Conservation (phyloP, 2,797 vertebrate species). For the Centroberyx gerrardi region DNA sequence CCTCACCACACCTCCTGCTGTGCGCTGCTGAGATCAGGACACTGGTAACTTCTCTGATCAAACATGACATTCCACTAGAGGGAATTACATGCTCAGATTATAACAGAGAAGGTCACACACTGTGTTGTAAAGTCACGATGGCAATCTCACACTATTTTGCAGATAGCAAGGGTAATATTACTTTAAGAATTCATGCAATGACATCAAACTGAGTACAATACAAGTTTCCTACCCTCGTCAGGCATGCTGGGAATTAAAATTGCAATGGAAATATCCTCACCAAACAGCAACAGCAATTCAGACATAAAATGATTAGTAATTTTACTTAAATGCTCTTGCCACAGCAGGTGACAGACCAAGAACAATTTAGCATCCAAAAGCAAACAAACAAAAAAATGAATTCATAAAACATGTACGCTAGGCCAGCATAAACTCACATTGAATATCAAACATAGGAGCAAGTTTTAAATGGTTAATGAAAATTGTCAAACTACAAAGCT, state of each 20-base stretch:
- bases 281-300: conserved; percentile 11
- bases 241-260: conserved; percentile 29
- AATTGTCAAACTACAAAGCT: too few relatives aligned
- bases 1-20: conserved; percentile 82
- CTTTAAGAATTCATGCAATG: conserved; percentile 78
- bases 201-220: conserved; percentile 68
- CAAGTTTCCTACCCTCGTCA: conserved; percentile 27
- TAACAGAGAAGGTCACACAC: conserved; percentile 88
- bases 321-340: conserved; percentile 11
- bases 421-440: too few relatives aligned
- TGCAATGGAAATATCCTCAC: conserved; percentile 31
- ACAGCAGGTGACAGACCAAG: neutral
- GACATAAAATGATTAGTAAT: neutral
- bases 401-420: too few relatives aligned
- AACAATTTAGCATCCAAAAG: neutral
- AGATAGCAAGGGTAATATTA: conserved; percentile 72
- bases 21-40: conserved; percentile 84
- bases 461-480: too few relatives aligned
- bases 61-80: conserved; percentile 88
- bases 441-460: too few relatives aligned
- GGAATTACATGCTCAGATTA: conserved; percentile 86
- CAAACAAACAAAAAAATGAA: too few relatives aligned
- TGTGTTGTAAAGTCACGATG: conserved; percentile 78
- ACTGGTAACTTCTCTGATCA: conserved; percentile 86
- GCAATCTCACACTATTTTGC: conserved; percentile 73